Evolutionary conservation across 2,888 invertebrate species (phyloP), one percentile per base, ranked within the genome.

Genomic region (Lasiommata megera): DNA sequence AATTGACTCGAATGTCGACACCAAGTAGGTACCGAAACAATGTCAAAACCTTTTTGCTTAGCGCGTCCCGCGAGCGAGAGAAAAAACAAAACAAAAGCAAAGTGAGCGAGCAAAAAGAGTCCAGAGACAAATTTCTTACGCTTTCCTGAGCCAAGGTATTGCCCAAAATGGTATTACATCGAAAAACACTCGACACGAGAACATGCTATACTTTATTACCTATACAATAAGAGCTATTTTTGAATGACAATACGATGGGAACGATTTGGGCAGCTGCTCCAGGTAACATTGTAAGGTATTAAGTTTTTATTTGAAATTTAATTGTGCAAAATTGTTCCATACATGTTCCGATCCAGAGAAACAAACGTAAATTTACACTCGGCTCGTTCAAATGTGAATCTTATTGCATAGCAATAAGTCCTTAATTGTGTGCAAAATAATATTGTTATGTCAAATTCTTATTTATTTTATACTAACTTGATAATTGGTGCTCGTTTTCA

Each of bases 41-140:
- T 84, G 85, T 86, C 86, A 84, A 78, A 82, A 81, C 77, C 79
- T 83, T 84, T 86, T 87, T 81, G 74, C 80, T 76, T 74, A 72
- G 77, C 81, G 67, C 82, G 79, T 76, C 79, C 78, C 63, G 67
- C 59, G 74, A 73, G 76, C 76, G 73, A 74, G 79, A 74, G 40
- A 43, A 62, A 53, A 54, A 63, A 66, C 3, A 73, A 77, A n/a
- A n/a, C n/a, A n/a, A 50, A 34, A 40, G 9, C 29, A 64, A 64
- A 61, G 54, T 64, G 68, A 73, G 63, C 64, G 63, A 70, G 72
- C 79, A 81, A 77, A 62, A 62, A 56, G 77, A 75, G 68, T 68
- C 70, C 67, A 52, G 71, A 77, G 86, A 88, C 88, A 88, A 88
- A 88, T 88, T 88, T 88, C 84, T 87, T 87, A 80, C 77, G 82